Base-by-base conservation (phyloP, 2,888 invertebrate species). In the Hoplodrina blanda region DNA sequence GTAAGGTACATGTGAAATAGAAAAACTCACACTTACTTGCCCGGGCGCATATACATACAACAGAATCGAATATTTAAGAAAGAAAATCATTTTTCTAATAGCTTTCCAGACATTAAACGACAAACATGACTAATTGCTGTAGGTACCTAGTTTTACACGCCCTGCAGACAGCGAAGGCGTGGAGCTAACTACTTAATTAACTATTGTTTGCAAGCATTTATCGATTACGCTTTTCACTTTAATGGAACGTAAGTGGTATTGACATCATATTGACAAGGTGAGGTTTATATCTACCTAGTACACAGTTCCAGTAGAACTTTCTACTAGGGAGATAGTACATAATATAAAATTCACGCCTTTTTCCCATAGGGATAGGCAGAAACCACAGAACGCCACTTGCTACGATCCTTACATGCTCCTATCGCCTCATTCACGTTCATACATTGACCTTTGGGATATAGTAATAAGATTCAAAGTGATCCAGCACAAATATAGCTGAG, bases 191-290 rank as follows among this genome's bases (percentile, higher is more conserved):
- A 69, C 54, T 76, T 69, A 70, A 74, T 62, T 74, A 77, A 57
- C 72, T 25, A 71, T 74, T 74, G 78, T 74, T 78, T 71, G 46
- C 62, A 15, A 61, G 56, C 73, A 41, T 52, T 63, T 41, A 75
- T 78, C 59, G 75, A 60, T 73, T 25, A 46, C 11, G 65, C 50
- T 60, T 75, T 75, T 73, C 60, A 60, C 78, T 78, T 78, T 64
- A 75, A 75, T 78, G 59, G 64, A 75, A 50, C 60, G 13, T 37
- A 60, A 72, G 73, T 62, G 19, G 61, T 52, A 62, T 55, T 72
- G 73, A 55, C 73, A 60, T 41, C n/a, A n/a, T n/a, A n/a, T n/a
- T n/a, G n/a, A n/a, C n/a, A 33, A 37, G 46, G 49, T 56, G 8
- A 25, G 41, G 33, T 33, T 49, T 20, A 0, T 17, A 19, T 13